Evolutionary conservation across 1,140 invertebrate species (phyloP), one percentile per base, ranked within the genome.

Genomic region (Periplaneta americana): DNA sequence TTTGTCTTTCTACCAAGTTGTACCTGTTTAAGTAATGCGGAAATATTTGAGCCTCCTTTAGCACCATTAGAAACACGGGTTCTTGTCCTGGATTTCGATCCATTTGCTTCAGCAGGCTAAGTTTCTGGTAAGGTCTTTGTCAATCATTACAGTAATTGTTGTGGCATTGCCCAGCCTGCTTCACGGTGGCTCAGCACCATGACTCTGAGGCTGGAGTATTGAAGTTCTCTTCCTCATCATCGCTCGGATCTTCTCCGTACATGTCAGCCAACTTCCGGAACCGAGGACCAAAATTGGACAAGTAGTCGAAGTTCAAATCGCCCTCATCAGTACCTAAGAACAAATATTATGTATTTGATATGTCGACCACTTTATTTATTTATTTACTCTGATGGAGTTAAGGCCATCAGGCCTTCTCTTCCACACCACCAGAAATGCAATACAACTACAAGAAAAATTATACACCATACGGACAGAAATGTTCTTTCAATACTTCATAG

Each of bases 241-340:
- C 96, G 85, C 94, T 95, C 22, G 96, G 94, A 83, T 96, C 94
- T 85, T 97, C 95, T 22, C 96, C 97, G 88, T 99, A 99, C 97
- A 99, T 98, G 86, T 99, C 96, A 13, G 98, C 98, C 80, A 99
- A 90, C 86, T 98, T 98, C 84, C 97, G 93, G 92, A 99, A 99
- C 81, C 97, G 92, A 39, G 98, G 98, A 37, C 98, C 98, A 89
- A 98, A 99, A 86, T 96, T 96, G 35, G 97, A 98, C 84, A 99
- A 90, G 89, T 98, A 98, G 88, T 99, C 97, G 89, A 98, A 99
- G 87, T 99, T 98, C 83, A 98, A 92, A 89, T 98, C 97, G 78
- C 96, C 96, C 85, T 98, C 97, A 86, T 98, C 97, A 80, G 96
- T 97, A 86, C 94, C 95, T 93, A 86, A 34, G 84, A 82, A 28